These are phyloP conservation scores for Geotrupes spiniger DNA, from an alignment of 2,888 invertebrate species.

Conservation along the genomic window DNA sequence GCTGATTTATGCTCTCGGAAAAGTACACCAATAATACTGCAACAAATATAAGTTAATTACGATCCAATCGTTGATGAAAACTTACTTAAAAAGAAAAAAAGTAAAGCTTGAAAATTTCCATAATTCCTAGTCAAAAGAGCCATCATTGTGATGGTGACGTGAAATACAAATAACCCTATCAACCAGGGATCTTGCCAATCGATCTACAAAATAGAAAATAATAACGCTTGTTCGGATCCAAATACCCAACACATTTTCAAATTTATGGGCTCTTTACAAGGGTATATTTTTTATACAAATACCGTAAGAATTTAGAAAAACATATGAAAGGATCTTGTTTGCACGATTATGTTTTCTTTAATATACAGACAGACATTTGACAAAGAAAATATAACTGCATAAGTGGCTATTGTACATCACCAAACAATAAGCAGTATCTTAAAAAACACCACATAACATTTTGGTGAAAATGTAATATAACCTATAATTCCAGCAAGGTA, in stretches of 20 bases:
- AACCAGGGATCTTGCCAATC: slow-evolving; percentile 91
- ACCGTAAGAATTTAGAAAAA: too few relatives aligned
- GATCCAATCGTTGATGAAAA: too few relatives aligned
- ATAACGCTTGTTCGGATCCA: neutral
- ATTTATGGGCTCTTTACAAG: neutral
- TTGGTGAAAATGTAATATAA: too few relatives aligned
- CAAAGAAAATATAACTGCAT: too few relatives aligned
- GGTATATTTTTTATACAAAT: too few relatives aligned
- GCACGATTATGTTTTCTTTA: too few relatives aligned
- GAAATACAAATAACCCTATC: slow-evolving; percentile 71
- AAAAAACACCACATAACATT: too few relatives aligned
- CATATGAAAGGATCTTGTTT: too few relatives aligned
- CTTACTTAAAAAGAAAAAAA: slow-evolving; percentile 80
- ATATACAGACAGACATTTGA: too few relatives aligned
- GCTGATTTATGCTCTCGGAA: slow-evolving; percentile 86
- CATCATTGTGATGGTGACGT: slow-evolving; percentile 72
- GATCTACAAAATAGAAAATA: slow-evolving; percentile 60
- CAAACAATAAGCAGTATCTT: too few relatives aligned
- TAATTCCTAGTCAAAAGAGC: slow-evolving; percentile 80
- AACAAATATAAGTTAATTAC: slow-evolving; percentile 42
- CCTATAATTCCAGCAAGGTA: too few relatives aligned
- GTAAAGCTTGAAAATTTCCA: slow-evolving; percentile 80
- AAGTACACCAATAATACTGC: slow-evolving; percentile 83
- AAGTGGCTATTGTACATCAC: too few relatives aligned
- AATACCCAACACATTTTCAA: slow-evolving; percentile 3